Percentiles rank a stretch among this genome's conserved stretches.
Conservation (phyloP, 1,140 invertebrate species). For the Pogonomyrmex californicus region DNA sequence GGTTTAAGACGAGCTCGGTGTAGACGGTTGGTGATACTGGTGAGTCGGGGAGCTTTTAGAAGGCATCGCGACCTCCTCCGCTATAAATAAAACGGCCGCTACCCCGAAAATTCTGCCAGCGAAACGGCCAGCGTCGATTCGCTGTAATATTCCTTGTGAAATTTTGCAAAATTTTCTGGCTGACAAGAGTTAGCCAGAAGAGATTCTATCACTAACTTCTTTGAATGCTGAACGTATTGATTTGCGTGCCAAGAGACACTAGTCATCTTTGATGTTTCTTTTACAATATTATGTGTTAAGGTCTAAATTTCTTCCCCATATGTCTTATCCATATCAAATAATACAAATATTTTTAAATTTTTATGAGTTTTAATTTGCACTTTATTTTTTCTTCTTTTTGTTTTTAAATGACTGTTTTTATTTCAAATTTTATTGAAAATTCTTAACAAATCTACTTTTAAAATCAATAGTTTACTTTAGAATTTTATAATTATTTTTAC, state of each 20-base stretch:
- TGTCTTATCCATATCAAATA: not conserved
- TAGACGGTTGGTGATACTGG: constrained; percentile 68
- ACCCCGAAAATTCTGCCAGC: constrained; percentile 80
- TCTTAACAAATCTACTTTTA: not conserved
- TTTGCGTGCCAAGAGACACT: constrained; percentile 49
- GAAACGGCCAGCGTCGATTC: constrained; percentile 77
- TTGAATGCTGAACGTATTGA: not conserved
- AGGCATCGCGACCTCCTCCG: constrained; percentile 83
- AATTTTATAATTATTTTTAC: constrained; percentile 43
- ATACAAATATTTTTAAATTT: not conserved
- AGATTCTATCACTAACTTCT: not conserved
- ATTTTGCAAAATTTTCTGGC: constrained; percentile 34
- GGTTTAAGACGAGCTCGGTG: constrained; percentile 53
- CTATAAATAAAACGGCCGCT: constrained; percentile 86
- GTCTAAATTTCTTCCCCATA: not conserved
- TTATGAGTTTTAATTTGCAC: not conserved
- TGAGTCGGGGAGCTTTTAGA: constrained; percentile 81
- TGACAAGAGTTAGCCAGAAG: constrained; percentile 14
- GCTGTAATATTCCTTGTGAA: constrained; percentile 75
- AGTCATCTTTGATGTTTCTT: constrained; percentile 10
- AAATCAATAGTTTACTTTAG: not conserved
- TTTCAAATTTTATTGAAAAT: not conserved
- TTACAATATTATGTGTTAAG: not conserved
- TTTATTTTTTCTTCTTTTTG: not conserved
- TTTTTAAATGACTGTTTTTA: not conserved